phyloP scores from a whole-genome alignment of 2,113 vertebrate genomes.

The Meleagris gallopavo region DNA sequence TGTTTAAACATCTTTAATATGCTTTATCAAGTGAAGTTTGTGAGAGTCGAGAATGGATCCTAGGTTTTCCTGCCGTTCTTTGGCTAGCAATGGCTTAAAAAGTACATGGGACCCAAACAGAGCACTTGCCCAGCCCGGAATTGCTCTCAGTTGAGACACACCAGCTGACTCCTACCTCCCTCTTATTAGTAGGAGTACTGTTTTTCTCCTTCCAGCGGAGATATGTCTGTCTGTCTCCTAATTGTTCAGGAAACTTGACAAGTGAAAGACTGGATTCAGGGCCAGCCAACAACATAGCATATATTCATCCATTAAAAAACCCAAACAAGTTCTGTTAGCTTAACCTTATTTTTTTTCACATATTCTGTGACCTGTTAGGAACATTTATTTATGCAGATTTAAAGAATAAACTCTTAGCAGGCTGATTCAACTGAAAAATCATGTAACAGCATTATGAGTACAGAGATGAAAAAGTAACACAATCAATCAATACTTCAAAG shows the following conservation, averaged over 20 bases:
- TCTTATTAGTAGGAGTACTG: neutral
- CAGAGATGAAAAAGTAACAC: neutral
- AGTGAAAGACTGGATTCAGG: neutral
- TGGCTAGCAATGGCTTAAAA: neutral
- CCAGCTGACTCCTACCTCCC: neutral
- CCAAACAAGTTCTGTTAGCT: neutral
- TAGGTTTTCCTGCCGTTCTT: neutral
- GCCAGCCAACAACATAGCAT: neutral
- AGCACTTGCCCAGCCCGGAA: neutral
- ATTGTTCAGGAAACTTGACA: constrained; percentile 2
- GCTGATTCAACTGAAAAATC: neutral
- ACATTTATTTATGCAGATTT: neutral
- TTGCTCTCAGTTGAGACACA: neutral
- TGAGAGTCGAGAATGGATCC: neutral
- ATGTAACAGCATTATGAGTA: neutral
- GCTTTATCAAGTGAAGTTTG: neutral
- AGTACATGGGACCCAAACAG: neutral
- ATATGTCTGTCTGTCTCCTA: neutral
- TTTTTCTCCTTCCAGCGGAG: constrained; percentile 21
- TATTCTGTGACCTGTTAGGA: neutral
- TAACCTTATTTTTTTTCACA: neutral
- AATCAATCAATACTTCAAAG: neutral
- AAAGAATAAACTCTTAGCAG: neutral
- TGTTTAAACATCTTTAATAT: neutral
- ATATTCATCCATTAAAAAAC: neutral